phyloP scores from a whole-genome alignment of 1,140 invertebrate species.

The Drosophila micromelanica region DNA sequence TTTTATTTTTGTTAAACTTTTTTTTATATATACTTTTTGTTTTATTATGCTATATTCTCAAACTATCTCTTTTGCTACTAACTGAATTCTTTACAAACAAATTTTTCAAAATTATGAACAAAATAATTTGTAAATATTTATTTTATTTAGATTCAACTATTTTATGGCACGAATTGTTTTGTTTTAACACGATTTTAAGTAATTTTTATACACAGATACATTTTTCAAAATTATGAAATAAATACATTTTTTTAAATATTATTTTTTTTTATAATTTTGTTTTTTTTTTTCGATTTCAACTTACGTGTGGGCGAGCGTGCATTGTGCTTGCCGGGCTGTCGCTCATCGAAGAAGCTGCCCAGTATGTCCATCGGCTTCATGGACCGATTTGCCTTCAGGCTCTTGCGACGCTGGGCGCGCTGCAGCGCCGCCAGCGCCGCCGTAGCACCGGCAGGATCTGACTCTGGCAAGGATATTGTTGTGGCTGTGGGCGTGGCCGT shows the following conservation, averaged over 20 bases:
- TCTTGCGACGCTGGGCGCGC: constrained; percentile 68
- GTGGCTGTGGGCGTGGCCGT: neutral
- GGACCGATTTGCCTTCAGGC: constrained; percentile 73
- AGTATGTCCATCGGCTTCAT: constrained; percentile 71
- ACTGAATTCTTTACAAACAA: too few relatives aligned
- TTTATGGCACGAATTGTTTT: neutral
- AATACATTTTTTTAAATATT: neutral
- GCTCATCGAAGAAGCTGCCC: constrained; percentile 78
- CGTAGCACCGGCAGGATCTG: constrained; percentile 32
- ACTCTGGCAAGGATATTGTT: constrained; percentile 19
- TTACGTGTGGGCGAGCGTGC: constrained; percentile 79
- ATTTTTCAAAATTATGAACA: too few relatives aligned
- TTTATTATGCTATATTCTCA: too few relatives aligned
- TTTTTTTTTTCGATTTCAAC: constrained; percentile 42
- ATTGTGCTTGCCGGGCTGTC: constrained; percentile 51
- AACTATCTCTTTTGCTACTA: too few relatives aligned
- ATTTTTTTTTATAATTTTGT: neutral
- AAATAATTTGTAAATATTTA: too few relatives aligned
- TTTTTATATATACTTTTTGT: too few relatives aligned
- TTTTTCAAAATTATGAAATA: too few relatives aligned
- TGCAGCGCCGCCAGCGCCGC: constrained; percentile 38
- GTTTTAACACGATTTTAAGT: too few relatives aligned
- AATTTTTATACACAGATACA: too few relatives aligned
- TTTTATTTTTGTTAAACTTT: too few relatives aligned
- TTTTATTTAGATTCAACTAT: too few relatives aligned